phyloP scores from a whole-genome alignment of 2,888 invertebrate species.

The Plagodis dolabraria region DNA sequence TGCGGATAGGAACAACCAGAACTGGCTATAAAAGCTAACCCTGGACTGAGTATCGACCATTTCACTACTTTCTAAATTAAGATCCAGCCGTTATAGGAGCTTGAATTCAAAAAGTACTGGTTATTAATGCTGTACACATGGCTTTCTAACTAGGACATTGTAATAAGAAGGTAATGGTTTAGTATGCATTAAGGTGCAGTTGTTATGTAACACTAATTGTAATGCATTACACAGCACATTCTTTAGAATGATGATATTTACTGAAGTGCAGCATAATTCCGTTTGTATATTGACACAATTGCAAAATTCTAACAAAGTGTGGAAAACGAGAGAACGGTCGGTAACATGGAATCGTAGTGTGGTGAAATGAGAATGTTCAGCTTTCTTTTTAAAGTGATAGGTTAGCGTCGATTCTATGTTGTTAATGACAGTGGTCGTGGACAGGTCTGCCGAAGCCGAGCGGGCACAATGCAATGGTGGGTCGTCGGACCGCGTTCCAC shows the following conservation, averaged over 20 bases:
- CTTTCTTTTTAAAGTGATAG: constrained; percentile 10
- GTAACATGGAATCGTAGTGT: neutral
- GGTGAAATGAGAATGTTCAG: constrained; percentile 15
- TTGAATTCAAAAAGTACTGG: neutral
- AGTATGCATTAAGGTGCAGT: constrained; percentile 48
- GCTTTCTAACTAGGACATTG: too few relatives aligned
- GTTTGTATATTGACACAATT: too few relatives aligned
- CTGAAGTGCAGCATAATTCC: too few relatives aligned
- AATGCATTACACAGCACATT: constrained; percentile 58
- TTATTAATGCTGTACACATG: neutral
- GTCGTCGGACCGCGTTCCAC: constrained; percentile 45
- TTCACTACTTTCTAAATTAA: constrained; percentile 15
- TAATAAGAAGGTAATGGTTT: too few relatives aligned
- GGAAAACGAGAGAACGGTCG: neutral
- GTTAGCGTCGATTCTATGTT: constrained; percentile 12
- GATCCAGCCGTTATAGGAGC: neutral
- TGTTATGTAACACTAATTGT: constrained; percentile 59
- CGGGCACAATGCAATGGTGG: constrained; percentile 49
- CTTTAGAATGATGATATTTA: constrained; percentile 53
- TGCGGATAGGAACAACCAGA: constrained; percentile 51
- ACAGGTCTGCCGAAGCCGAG: constrained; percentile 18
- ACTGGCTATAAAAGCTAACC: constrained; percentile 21
- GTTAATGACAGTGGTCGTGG: constrained; percentile 22
- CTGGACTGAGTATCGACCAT: constrained; percentile 5
- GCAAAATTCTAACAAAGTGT: too few relatives aligned